Evolutionary conservation across 37 sponge, comb jelly and placozoan species (phyloP).

Genomic region (Bolinopsis microptera): DNA sequence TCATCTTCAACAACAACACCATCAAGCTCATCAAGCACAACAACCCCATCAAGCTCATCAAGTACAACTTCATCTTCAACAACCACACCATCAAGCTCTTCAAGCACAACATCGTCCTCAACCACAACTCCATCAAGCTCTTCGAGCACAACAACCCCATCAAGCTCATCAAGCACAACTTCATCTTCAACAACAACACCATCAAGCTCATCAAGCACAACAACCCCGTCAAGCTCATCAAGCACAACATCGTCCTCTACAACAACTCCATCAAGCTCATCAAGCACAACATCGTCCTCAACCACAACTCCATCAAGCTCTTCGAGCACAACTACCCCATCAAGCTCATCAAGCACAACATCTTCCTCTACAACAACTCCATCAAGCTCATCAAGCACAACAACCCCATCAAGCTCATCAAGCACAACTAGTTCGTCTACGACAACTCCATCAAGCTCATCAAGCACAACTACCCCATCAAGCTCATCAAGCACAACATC

Average conservation of each 20-base stretch:
- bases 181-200: background rate
- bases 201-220: background rate
- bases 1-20: background rate
- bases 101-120: background rate
- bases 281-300: background rate
- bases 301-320: background rate
- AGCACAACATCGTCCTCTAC: background rate
- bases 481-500: background rate
- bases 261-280: background rate
- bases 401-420: conserved; percentile 1
- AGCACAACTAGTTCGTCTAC: background rate
- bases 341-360: background rate
- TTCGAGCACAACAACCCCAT: background rate
- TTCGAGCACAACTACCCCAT: background rate
- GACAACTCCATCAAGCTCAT: conserved; percentile 1
- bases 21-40: background rate
- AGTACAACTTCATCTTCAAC: background rate
- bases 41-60: background rate
- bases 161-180: background rate
- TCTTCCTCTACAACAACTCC: background rate
- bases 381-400: background rate
- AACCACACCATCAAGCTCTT: background rate
- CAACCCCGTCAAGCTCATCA: background rate
- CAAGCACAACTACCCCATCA: background rate
- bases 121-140: background rate